Conservation (phyloP, 2,797 vertebrate genomes). For the Enteromius paludinosus region DNA sequence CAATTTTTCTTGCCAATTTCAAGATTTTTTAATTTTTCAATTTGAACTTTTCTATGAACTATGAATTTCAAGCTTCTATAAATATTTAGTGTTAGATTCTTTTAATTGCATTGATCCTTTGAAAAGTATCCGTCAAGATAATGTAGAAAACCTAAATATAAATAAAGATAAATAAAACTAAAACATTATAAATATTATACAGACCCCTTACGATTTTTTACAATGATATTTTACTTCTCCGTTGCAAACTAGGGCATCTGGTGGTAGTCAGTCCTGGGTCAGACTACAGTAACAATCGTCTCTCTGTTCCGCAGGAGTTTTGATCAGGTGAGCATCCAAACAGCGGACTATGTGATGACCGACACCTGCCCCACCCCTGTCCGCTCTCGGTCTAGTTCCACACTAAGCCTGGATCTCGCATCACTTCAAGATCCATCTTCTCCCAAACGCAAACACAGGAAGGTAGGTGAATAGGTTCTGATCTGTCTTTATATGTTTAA, state of each 20-base stretch:
- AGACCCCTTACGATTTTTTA: not conserved
- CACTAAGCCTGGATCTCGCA: slow-evolving; percentile 48
- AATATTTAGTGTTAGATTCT: not conserved
- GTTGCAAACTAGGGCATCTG: slow-evolving; percentile 12
- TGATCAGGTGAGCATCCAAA: slow-evolving; percentile 58
- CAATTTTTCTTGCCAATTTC: not conserved
- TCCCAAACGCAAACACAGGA: slow-evolving; percentile 38
- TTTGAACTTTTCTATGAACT: not conserved
- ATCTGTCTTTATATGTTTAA: slow-evolving; percentile 1
- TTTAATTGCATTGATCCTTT: not conserved
- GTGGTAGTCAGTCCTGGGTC: not conserved
- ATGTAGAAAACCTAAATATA: not conserved
- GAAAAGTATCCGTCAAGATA: not conserved
- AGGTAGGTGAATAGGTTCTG: slow-evolving; percentile 43
- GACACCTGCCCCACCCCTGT: slow-evolving; percentile 51
- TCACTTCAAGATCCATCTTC: slow-evolving; percentile 31
- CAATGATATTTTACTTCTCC: not conserved
- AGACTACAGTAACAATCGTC: slow-evolving; percentile 22
- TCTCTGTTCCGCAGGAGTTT: slow-evolving; percentile 55
- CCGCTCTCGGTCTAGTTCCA: slow-evolving; percentile 44
- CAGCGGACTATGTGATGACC: slow-evolving; percentile 42
- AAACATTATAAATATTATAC: not conserved
- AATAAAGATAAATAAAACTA: too few relatives aligned
- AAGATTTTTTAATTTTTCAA: not conserved
- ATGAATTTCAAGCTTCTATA: not conserved